These are phyloP conservation scores for Dendrolimus pini DNA, from an alignment of 2,888 invertebrate genomes.

Conservation along the genomic window DNA sequence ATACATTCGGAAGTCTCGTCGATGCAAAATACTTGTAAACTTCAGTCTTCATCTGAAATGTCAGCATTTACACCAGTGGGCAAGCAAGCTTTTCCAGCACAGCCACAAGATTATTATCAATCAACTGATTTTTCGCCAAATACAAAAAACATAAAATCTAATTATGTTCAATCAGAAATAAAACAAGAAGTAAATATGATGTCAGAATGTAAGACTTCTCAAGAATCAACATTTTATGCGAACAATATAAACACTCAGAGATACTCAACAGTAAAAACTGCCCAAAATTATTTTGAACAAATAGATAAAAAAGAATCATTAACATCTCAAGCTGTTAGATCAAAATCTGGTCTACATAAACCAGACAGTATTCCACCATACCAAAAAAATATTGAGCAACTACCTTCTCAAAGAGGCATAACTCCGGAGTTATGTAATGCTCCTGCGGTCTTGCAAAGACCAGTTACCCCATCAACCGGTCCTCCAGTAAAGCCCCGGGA, in stretches of 20 bases:
- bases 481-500: constrained; percentile 48
- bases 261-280: constrained; percentile 52
- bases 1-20: constrained; percentile 43
- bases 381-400: constrained; percentile 78
- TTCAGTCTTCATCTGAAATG: constrained; percentile 54
- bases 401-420: constrained; percentile 76
- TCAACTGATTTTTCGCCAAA: constrained; percentile 51
- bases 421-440: constrained; percentile 72
- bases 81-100: constrained; percentile 58
- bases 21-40: constrained; percentile 54
- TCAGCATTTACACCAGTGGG: constrained; percentile 69
- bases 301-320: constrained; percentile 54
- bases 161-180: constrained; percentile 40
- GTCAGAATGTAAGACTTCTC: constrained; percentile 41
- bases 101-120: constrained; percentile 49
- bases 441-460: constrained; percentile 55
- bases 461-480: constrained; percentile 59
- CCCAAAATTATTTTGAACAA: constrained; percentile 61
- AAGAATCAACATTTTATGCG: constrained; percentile 36
- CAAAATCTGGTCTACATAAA: constrained; percentile 76
- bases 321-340: constrained; percentile 45
- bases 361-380: constrained; percentile 80
- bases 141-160: constrained; percentile 45
- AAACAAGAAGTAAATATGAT: constrained; percentile 36
- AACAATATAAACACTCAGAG: constrained; percentile 37